phyloP scores from a whole-genome alignment of 1,140 invertebrate species.

The Hormaphis cornu region DNA sequence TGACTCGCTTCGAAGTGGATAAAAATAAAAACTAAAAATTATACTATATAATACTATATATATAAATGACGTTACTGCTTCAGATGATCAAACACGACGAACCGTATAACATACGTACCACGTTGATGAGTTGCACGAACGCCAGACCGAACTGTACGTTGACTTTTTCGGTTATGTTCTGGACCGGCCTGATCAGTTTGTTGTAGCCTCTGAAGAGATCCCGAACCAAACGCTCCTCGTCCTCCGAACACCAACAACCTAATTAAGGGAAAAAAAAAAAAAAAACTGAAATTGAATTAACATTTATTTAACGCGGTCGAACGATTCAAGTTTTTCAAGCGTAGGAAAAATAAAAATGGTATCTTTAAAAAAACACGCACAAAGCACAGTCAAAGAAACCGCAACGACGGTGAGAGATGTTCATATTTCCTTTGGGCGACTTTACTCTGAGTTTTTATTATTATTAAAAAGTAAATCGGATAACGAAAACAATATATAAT shows the following conservation, averaged over 20 bases:
- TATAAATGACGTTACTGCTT: background rate
- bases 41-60: background rate
- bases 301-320: no score
- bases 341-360: slow-evolving; percentile 40
- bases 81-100: background rate
- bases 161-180: slow-evolving; percentile 94
- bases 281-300: background rate
- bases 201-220: slow-evolving; percentile 98
- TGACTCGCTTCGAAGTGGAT: no score
- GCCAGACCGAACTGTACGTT: slow-evolving; percentile 92
- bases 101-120: slow-evolving; percentile 58
- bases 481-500: background rate
- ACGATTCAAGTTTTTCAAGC: no score
- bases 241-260: slow-evolving; percentile 67
- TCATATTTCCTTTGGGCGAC: background rate
- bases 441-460: background rate
- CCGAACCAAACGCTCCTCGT: slow-evolving; percentile 89
- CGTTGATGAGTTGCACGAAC: slow-evolving; percentile 97
- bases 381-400: background rate
- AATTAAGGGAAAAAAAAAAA: slow-evolving; percentile 1
- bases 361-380: background rate
- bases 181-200: slow-evolving; percentile 94
- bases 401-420: background rate
- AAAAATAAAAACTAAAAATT: no score
- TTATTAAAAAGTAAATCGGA: background rate